Percentiles rank a stretch among this genome's conserved stretches.
Evolutionary conservation across 2,797 vertebrate species (phyloP).

Genomic region (Pseudocheirus occidentalis): DNA sequence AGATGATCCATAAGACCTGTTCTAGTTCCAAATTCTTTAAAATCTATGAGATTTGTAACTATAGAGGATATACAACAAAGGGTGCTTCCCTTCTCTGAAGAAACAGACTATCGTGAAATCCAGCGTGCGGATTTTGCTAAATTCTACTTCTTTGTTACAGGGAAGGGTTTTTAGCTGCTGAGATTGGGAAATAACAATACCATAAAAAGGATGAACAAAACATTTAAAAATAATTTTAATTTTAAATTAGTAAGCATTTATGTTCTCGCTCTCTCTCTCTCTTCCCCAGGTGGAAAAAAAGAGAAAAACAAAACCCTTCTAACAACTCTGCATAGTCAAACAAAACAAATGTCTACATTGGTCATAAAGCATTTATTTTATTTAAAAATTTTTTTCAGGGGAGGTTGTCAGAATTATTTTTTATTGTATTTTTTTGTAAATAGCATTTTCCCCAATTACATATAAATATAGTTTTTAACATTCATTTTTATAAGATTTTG

Average conservation of each 20-base stretch:
- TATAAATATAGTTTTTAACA: background rate
- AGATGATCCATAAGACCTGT: background rate
- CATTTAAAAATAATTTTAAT: background rate
- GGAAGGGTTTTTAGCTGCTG: background rate
- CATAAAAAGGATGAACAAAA: background rate
- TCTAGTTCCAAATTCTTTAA: background rate
- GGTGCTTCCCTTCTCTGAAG: background rate
- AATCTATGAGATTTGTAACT: background rate
- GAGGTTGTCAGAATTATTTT: background rate
- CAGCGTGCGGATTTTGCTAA: background rate
- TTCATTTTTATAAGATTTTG: background rate
- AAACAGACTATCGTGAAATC: background rate
- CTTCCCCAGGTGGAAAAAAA: background rate
- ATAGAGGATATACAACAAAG: background rate
- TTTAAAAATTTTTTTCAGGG: background rate
- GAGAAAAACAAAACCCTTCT: background rate
- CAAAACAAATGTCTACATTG: background rate
- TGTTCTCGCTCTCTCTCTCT: background rate
- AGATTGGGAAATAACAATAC: background rate
- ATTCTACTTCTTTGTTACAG: background rate
- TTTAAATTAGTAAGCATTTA: background rate
- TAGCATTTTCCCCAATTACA: too few species aligned
- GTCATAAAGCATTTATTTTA: background rate
- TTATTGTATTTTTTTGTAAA: background rate
- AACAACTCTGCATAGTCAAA: background rate